Evolutionary conservation across 2,888 invertebrate species (phyloP).

Genomic region (Stramonita haemastoma): DNA sequence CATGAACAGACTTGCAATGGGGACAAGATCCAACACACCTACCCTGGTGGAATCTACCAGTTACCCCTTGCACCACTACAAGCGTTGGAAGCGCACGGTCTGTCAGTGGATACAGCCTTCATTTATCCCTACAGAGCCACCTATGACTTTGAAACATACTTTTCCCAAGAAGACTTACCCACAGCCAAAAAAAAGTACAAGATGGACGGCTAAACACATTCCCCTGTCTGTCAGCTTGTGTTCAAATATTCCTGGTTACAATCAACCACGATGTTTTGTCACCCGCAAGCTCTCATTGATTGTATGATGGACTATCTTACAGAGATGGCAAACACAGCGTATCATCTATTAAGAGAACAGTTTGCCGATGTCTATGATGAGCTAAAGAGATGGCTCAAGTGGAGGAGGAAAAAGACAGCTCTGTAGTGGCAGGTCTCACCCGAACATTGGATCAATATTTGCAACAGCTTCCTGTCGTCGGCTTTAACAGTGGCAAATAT

Average conservation of each 20-base stretch:
- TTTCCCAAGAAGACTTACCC: neutral
- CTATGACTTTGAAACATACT: conserved; percentile 27
- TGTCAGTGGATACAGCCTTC: neutral
- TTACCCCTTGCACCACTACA: neutral
- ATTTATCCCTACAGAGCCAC: conserved; percentile 28
- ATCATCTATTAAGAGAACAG: neutral
- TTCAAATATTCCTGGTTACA: neutral
- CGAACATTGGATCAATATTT: neutral
- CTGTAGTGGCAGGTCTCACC: neutral
- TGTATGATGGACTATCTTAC: neutral
- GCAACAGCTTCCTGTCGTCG: neutral
- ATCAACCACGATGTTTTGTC: conserved; percentile 9
- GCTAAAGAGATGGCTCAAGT: neutral
- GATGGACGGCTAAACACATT: neutral
- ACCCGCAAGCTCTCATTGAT: conserved; percentile 16
- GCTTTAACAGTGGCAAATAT: neutral
- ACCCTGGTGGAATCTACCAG: neutral
- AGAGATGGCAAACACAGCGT: neutral
- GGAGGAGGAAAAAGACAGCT: neutral
- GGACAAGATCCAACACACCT: neutral
- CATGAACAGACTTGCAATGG: conserved; percentile 7
- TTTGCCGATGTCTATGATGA: neutral
- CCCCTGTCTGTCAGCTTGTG: neutral
- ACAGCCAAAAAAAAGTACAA: neutral
- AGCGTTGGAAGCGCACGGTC: neutral